Conservation (phyloP, 2,888 invertebrate genomes). For the Drosophila limbata region DNA sequence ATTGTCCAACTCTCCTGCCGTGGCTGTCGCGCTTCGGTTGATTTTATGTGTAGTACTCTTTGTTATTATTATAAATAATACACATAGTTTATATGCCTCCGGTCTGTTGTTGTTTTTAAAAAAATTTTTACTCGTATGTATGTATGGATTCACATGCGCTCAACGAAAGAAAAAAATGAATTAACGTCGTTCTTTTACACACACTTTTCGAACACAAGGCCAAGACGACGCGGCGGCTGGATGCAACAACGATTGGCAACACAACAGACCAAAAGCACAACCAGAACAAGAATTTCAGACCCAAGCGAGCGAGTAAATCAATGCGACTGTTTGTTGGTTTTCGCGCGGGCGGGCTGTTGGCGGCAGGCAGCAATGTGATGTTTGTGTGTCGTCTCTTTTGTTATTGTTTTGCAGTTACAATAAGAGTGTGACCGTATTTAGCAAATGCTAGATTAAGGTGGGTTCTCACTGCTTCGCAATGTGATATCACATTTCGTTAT, state of each 20-base stretch:
- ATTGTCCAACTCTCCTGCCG: slow-evolving; percentile 33
- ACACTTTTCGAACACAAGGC: slow-evolving; percentile 28
- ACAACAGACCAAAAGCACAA: slow-evolving; percentile 28
- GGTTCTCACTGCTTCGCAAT: too few relatives aligned
- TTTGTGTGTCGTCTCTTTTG: slow-evolving; percentile 65
- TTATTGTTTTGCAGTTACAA: slow-evolving; percentile 58
- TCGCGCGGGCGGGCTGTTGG: slow-evolving; percentile 47
- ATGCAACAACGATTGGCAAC: slow-evolving; percentile 51
- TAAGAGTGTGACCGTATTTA: slow-evolving; percentile 34
- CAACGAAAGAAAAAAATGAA: slow-evolving; percentile 23
- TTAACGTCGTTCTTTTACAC: slow-evolving; percentile 31
- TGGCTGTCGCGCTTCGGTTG: slow-evolving; percentile 65
- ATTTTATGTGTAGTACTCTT: slow-evolving; percentile 30
- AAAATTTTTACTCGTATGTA: slow-evolving; percentile 5
- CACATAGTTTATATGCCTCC: slow-evolving; percentile 15
- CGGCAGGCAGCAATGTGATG: slow-evolving; percentile 58
- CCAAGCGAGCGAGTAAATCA: slow-evolving; percentile 45
- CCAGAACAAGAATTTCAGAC: slow-evolving; percentile 50
- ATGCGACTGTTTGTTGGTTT: slow-evolving; percentile 33
- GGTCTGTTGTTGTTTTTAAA: slow-evolving; percentile 23
- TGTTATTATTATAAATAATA: slow-evolving; percentile 26
- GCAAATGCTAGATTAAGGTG: neutral
- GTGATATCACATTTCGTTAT: too few relatives aligned
- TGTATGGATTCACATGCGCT: slow-evolving; percentile 32
- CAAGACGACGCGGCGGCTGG: slow-evolving; percentile 38